phyloP scores from a whole-genome alignment of 2,113 vertebrate genomes.

The Colius striatus region DNA sequence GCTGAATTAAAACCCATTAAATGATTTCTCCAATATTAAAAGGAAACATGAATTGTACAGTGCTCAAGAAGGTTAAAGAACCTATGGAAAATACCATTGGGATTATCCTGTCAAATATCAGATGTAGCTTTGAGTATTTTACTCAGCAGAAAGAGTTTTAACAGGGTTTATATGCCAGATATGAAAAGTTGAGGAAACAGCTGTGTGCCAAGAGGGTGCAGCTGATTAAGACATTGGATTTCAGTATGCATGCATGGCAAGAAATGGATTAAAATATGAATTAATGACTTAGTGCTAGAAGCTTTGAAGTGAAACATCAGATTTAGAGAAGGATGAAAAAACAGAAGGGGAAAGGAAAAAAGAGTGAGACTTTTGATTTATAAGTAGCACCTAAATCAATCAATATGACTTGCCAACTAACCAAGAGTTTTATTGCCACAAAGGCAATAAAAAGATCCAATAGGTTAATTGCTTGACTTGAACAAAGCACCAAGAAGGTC shows the following conservation, averaged over 20 bases:
- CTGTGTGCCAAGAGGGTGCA: background rate
- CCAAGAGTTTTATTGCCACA: background rate
- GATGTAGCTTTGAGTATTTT: constrained; percentile 36
- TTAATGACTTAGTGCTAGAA: background rate
- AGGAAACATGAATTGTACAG: background rate
- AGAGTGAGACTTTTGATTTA: background rate
- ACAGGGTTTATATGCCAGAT: background rate
- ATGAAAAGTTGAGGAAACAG: constrained; percentile 18
- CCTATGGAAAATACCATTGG: constrained; percentile 9
- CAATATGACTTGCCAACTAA: background rate
- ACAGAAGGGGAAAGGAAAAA: background rate
- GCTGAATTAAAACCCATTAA: constrained; percentile 47
- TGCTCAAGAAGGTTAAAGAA: background rate
- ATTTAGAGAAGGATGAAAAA: constrained; percentile 12
- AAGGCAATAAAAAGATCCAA: constrained; percentile 40
- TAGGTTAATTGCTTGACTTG: constrained; percentile 49
- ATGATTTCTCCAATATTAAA: background rate
- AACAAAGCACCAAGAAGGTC: background rate
- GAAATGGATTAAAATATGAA: constrained; percentile 46
- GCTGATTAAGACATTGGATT: constrained; percentile 38
- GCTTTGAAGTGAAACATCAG: constrained; percentile 46
- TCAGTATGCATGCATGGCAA: background rate
- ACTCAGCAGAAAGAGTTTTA: constrained; percentile 18
- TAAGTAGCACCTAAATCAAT: background rate
- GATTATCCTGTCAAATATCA: constrained; percentile 59